Evolutionary conservation across 2,888 invertebrate species (phyloP), one percentile per base, ranked within the genome.

Genomic region (Nymphalis urticae): DNA sequence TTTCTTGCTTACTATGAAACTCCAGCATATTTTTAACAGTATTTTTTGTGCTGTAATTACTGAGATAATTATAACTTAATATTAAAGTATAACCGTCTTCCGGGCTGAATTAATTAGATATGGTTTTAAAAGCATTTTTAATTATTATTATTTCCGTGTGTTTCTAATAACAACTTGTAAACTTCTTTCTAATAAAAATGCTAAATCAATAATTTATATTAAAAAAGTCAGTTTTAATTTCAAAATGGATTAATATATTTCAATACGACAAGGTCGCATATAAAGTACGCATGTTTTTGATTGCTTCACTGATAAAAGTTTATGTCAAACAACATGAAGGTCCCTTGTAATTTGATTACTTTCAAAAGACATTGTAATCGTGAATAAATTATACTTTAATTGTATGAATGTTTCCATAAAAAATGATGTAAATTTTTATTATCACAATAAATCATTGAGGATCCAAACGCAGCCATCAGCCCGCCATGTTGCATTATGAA

Each of bases 361-460:
- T 56, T 56, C 32, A 32, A 27, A 56, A 36, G 17, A 27, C 19
- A 56, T n/a, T 32, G 32, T 17, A 32, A 56, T 32, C 13, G 4
- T 9, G 24, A 6, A 36, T 56, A 56, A 56, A 32, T 56, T 36
- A 56, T 56, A n/a, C 9, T 56, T 56, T 56, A 56, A 32, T 32
- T 56, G n/a, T 36, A 27, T 16, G 7, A 53, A 53, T 27, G 6
- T 53, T 42, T 13, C 13, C 10, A 21, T 10, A 3, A 56, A n/a
- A 21, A 32, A 56, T 36, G 2, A n/a, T 32, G 32, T 32, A 32
- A 7, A 9, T 19, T 56, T 56, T 36, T 56, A 24, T 5, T 6
- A 16, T 53, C 53, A 5, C 16, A 16, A 6, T 13, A 21, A 24
- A 53, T 21, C 5, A 16, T 24, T 13, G 2, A 4, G 2, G 51